Conservation (phyloP, 2,888 invertebrate species). For the Noctua janthina region DNA sequence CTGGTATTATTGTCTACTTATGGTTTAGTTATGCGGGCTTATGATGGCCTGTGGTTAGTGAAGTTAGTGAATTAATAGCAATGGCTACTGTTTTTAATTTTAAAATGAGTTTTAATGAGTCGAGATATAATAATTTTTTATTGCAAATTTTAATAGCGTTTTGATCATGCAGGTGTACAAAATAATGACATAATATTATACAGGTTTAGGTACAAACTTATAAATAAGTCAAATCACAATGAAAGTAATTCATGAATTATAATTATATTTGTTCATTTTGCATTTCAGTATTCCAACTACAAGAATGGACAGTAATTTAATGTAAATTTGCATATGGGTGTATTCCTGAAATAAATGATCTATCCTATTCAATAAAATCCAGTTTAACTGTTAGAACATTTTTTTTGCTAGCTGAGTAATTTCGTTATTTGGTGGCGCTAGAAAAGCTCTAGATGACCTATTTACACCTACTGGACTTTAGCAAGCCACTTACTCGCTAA, state of each 20-base stretch:
- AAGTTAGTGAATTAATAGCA: conserved; percentile 29
- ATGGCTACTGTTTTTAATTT: conserved; percentile 18
- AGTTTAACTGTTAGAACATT: background rate
- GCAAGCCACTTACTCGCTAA: background rate
- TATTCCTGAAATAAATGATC: background rate
- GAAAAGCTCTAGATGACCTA: background rate
- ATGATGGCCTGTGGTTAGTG: conserved; percentile 29
- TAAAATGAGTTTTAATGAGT: conserved; percentile 11
- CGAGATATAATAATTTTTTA: conserved; percentile 10
- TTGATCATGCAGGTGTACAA: conserved; percentile 1
- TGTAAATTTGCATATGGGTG: background rate
- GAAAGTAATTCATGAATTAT: background rate
- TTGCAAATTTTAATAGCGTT: conserved; percentile 19
- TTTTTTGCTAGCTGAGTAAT: background rate
- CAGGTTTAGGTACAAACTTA: background rate
- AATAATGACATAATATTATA: background rate
- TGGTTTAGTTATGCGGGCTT: conserved; percentile 43
- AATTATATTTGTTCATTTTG: background rate
- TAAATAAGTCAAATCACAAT: background rate
- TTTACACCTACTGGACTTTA: background rate
- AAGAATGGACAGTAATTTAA: background rate
- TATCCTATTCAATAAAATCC: background rate
- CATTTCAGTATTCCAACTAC: background rate
- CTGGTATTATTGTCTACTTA: conserved; percentile 34
- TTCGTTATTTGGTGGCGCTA: background rate